Evolutionary conservation across 2,797 vertebrate genomes (phyloP).

Genomic region (Coendou prehensilis): DNA sequence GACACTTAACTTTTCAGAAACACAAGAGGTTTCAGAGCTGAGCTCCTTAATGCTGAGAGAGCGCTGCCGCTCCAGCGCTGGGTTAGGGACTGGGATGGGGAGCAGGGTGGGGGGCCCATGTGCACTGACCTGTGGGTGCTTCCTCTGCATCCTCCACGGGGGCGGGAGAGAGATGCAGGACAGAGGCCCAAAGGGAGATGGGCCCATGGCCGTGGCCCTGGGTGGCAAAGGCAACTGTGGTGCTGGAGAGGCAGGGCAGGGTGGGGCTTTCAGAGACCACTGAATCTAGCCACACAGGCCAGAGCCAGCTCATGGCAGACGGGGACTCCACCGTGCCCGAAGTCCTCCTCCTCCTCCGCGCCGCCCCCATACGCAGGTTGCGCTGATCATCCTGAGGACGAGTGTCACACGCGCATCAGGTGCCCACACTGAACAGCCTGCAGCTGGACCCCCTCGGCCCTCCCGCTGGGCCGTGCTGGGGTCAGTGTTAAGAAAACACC

Average conservation of each 20-base stretch:
- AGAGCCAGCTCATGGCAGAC: rapidly evolving
- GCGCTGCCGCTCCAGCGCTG: background rate
- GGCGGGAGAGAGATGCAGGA: background rate
- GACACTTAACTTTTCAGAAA: background rate
- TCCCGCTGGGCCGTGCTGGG: rapidly evolving
- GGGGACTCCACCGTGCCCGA: rapidly evolving
- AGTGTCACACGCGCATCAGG: rapidly evolving
- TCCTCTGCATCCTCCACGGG: background rate
- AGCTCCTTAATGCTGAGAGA: background rate
- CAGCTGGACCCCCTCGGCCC: background rate
- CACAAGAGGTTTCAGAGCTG: background rate
- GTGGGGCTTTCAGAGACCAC: background rate
- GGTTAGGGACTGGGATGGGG: background rate
- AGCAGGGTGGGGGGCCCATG: rapidly evolving
- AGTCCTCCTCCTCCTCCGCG: background rate
- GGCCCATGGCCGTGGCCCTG: background rate
- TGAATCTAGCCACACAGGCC: background rate
- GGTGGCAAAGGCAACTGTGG: background rate
- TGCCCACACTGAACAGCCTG: rapidly evolving
- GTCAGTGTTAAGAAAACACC: slow-evolving; percentile 30
- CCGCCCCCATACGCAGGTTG: rapidly evolving
- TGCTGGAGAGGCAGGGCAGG: background rate
- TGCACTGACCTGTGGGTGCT: rapidly evolving
- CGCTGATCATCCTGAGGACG: background rate
- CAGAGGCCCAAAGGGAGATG: rapidly evolving